Percentiles rank a stretch among this genome's conserved stretches.
These are phyloP conservation scores for Mercenaria mercenaria DNA, from an alignment of 1,140 invertebrate species.

Conservation along the genomic window DNA sequence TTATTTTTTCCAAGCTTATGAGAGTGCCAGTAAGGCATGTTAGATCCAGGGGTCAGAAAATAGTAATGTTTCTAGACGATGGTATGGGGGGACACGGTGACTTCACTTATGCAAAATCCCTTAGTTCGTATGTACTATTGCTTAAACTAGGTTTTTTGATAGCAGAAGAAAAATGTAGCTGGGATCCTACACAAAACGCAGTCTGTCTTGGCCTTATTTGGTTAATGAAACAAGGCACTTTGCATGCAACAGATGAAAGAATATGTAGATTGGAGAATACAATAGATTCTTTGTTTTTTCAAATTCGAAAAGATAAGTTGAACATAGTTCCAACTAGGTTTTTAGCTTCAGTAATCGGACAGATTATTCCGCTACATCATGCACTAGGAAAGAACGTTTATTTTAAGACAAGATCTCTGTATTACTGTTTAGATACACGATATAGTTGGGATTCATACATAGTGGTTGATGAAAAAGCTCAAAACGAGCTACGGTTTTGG, in stretches of 20 bases:
- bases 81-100: conserved; percentile 42
- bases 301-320: neutral
- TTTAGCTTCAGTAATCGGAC: conserved; percentile 9
- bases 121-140: neutral
- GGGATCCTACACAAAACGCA: conserved; percentile 17
- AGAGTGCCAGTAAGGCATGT: neutral
- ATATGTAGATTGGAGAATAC: neutral
- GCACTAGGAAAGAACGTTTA: conserved; percentile 11
- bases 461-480: neutral
- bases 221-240: neutral
- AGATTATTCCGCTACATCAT: conserved; percentile 44
- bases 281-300: neutral
- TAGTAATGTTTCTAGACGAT: conserved; percentile 66
- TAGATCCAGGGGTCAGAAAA: conserved; percentile 29
- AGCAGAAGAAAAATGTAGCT: conserved; percentile 58
- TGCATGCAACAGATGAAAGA: conserved; percentile 15
- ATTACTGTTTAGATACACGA: conserved; percentile 17
- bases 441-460: conserved; percentile 24
- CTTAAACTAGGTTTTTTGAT: conserved; percentile 41
- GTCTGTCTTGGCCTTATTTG: conserved; percentile 56
- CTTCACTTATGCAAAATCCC: neutral
- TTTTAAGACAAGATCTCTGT: conserved; percentile 40
- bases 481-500: neutral
- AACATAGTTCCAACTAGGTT: neutral
- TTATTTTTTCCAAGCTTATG: neutral